Evolutionary conservation across 2,797 vertebrate genomes (phyloP), one percentile per base, ranked within the genome.

Genomic region (Hapalemur alaotrensis): DNA sequence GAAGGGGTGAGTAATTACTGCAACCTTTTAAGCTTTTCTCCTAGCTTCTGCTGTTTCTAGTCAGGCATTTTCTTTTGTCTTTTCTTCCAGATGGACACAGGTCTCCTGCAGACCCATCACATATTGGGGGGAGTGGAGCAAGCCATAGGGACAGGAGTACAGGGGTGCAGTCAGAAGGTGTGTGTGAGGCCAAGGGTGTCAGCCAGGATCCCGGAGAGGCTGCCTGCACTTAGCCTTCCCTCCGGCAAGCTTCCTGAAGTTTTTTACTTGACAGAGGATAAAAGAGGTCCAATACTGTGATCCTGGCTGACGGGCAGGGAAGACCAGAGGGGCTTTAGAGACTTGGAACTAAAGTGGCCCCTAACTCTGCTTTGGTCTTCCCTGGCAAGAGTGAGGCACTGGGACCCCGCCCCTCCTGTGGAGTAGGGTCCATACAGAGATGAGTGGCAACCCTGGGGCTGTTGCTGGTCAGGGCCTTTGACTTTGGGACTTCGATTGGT

Each of bases 371-470:
- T 50, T 3, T 38, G 65, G 63, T 18, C 54, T 54, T 43, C 59
- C 30, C n/a, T 41, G 3, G 6, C 23, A 2, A 28, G 48, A n/a
- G 11, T 20, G 59, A n/a, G 70, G 70, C 30, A 0, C 13, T 1
- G 3, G 70, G 30, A 5, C 15, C 63, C 30, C 20, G 3, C 0
- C 14, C 17, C 22, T 32, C 4, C 28, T 5, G 0, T 4, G 14
- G 23, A 28, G 5, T 10, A 9, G 15, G 48, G 78, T 3, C 76
- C 1, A 1, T 0, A 0, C 1, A 2, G 43, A 54, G 65, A 43
- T 11, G 38, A 35, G 2, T 0, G 2, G 13, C 14, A 32, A 7
- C 32, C 57, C 1, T 2, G 1, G 5, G 48, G 32, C 61, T 35
- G 9, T 2, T 30, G 28, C 22, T 28, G 0, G 28, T 28, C 17